Evolutionary conservation across 2,113 vertebrate species (phyloP), one percentile per base, ranked within the genome.

Genomic region (Erythrocercus mccallii): DNA sequence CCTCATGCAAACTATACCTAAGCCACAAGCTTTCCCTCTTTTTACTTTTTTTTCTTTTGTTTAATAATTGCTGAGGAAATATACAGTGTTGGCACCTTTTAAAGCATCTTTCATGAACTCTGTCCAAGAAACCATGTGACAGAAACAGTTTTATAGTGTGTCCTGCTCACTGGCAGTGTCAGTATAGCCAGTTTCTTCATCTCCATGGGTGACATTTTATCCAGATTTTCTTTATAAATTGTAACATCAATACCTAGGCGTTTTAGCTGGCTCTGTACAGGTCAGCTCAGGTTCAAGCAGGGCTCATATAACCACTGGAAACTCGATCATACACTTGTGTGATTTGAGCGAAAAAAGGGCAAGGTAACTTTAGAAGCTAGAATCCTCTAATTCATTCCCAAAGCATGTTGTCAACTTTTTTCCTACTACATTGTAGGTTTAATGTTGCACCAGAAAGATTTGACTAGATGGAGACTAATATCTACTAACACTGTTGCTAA

Each of bases 351-450:
- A 71, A 86, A 76, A 91, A 80, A 92, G 24, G 21, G 42, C 44
- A 88, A 81, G 58, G 80, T 80, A 95, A 83, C 76, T 73, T 86
- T 62, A 95, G 81, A 91, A 89, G 45, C 12, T 22, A 68, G 74
- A 92, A 93, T 53, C 33, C 64, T 83, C 71, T 93, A 88, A 93
- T 93, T 90, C 74, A 90, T 28, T 94, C 54, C 58, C 60, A 86
- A 93, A 86, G 71, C 8, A 90, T 70, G 23, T 22, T 77, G 92
- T 51, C 80, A 90, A 30, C 47, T 73, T 51, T 80, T 92, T 90
- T 18, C 25, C 31, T 81, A 5, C 71, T 65, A 69, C 54, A 37
- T 38, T 88, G n/a, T 70, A 80, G 71, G 71, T 85, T 93, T 94
- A 86, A 73, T 62, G 64, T 77, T 83, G 71, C 51, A 14, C 58